Conservation (phyloP, 2,797 vertebrate species). For the Gobio occitaniae region DNA sequence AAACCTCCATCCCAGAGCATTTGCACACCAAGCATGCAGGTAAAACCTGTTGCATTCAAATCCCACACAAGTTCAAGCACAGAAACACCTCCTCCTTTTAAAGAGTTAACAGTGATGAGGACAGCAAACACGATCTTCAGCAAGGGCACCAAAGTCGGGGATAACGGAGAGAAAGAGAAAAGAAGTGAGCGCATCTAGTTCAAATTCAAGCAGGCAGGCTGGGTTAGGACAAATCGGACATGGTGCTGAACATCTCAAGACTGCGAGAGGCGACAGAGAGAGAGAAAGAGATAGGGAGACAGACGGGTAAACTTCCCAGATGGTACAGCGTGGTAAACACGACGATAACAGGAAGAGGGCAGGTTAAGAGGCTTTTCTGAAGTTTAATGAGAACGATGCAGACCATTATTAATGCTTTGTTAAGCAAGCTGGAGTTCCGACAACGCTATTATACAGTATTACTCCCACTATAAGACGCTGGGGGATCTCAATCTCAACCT, state of each 20-base stretch:
- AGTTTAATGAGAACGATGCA: constrained; percentile 57
- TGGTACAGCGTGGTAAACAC: constrained; percentile 42
- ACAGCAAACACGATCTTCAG: background rate
- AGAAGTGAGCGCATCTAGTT: constrained; percentile 2
- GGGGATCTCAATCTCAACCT: background rate
- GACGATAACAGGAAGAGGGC: constrained; percentile 39
- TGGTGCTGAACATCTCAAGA: constrained; percentile 38
- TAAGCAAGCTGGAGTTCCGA: constrained; percentile 50
- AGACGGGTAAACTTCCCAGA: constrained; percentile 40
- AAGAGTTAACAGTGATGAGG: background rate
- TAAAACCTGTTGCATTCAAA: constrained; percentile 34
- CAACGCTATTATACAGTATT: constrained; percentile 35
- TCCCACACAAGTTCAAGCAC: background rate
- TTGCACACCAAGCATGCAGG: background rate
- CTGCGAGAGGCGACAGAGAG: constrained; percentile 25
- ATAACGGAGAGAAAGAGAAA: background rate
- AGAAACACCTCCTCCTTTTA: background rate
- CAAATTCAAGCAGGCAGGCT: background rate
- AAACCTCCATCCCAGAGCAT: background rate
- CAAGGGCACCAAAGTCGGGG: background rate
- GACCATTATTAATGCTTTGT: constrained; percentile 45
- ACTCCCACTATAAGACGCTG: constrained; percentile 12
- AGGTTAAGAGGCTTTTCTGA: constrained; percentile 52
- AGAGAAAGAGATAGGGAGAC: constrained; percentile 49
- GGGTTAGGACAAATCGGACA: background rate